phyloP scores from a whole-genome alignment of 2,113 vertebrate genomes.

The Tichodroma muraria region DNA sequence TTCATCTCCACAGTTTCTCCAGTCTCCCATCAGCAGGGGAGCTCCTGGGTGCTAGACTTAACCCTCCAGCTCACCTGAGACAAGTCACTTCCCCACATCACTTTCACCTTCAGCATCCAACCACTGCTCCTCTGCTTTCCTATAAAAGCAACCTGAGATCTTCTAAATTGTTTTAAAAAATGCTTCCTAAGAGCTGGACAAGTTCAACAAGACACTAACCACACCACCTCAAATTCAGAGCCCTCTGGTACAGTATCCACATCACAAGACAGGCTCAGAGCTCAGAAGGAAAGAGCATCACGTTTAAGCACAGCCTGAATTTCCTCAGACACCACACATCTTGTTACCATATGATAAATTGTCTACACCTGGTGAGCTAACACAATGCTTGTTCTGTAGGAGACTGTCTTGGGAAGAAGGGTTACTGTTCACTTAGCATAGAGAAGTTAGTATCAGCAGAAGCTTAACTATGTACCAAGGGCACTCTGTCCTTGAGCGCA shows the following conservation, averaged over 20 bases:
- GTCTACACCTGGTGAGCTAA: background rate
- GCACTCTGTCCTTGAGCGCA: no score
- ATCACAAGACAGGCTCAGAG: background rate
- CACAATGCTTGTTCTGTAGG: background rate
- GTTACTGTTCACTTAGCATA: no score
- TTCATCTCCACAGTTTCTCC: background rate
- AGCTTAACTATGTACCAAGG: no score
- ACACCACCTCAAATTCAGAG: background rate
- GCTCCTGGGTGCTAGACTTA: background rate
- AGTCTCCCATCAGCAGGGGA: fast-evolving
- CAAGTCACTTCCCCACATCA: background rate
- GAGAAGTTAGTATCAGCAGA: no score
- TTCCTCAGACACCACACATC: background rate
- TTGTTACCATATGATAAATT: background rate
- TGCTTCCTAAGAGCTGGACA: background rate
- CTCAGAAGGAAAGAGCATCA: background rate
- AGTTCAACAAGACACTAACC: background rate
- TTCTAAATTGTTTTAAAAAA: background rate
- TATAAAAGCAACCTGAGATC: background rate
- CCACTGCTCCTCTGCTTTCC: background rate
- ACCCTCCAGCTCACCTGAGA: background rate
- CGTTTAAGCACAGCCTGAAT: background rate
- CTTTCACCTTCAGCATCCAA: background rate
- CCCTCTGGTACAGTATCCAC: fast-evolving
- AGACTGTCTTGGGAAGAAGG: no score